Percentiles rank a stretch among this genome's conserved stretches.
phyloP scores from a whole-genome alignment of 2,888 invertebrate genomes.

The Cataglyphis rosenhaueri region DNA sequence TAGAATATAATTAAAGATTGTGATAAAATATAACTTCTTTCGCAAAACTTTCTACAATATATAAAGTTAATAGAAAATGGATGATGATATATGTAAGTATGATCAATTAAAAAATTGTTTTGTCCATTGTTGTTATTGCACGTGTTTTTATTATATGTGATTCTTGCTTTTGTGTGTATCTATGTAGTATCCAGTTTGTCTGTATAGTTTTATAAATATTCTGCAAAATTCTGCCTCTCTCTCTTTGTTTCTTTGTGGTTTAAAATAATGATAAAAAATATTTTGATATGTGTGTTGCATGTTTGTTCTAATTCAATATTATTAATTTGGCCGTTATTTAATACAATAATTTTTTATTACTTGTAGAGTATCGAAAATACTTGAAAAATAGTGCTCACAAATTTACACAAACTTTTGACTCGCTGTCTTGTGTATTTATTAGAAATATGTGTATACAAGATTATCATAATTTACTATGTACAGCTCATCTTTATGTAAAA shows the following conservation, averaged over 20 bases:
- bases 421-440: not conserved
- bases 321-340: not conserved
- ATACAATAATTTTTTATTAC: not conserved
- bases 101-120: not conserved
- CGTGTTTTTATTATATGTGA: conserved; percentile 1
- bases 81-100: conserved; percentile 78
- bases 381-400: not conserved
- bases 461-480: conserved; percentile 8
- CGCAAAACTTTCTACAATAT: not conserved
- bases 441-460: not conserved
- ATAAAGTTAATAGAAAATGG: conserved; percentile 66
- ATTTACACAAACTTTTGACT: not conserved
- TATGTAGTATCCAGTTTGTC: not conserved
- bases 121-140: not conserved
- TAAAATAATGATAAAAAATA: not conserved
- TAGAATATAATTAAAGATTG: conserved; percentile 9
- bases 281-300: not conserved
- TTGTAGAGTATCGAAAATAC: not conserved
- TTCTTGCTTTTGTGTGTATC: conserved; percentile 1
- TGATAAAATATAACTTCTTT: not conserved
- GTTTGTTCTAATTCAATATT: conserved; percentile 11
- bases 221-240: not conserved
- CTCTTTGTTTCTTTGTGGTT: not conserved
- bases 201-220: not conserved
- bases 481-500: conserved; percentile 4